A percentile compares a stretch with the other conserved stretches of the same genome.
phyloP scores from a whole-genome alignment of 2,888 invertebrate genomes.

The Icerya purchasi region DNA sequence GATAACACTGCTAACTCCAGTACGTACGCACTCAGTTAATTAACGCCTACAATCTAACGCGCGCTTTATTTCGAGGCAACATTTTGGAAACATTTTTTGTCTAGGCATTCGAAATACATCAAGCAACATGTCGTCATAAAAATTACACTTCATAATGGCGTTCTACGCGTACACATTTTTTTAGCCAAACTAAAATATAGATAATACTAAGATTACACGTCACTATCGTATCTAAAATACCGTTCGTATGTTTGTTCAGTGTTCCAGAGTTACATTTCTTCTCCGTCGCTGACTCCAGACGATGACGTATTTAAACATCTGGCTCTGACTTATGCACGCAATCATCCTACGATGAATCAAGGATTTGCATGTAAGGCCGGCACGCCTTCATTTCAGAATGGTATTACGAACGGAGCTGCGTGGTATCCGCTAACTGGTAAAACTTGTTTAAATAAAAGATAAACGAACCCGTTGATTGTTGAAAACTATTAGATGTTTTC shows the following conservation, averaged over 20 bases:
- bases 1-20: slow-evolving; percentile 87
- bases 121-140: no score
- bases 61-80: no score
- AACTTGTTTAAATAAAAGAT: slow-evolving; percentile 6
- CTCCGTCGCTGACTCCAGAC: slow-evolving; percentile 37
- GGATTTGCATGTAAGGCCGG: slow-evolving; percentile 29
- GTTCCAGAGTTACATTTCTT: slow-evolving; percentile 63
- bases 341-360: slow-evolving; percentile 35
- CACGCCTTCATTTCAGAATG: slow-evolving; percentile 30
- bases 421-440: slow-evolving; percentile 37
- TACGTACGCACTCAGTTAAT: slow-evolving; percentile 34
- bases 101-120: no score
- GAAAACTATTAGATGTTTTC: no score
- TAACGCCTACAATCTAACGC: no score
- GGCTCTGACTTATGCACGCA: slow-evolving; percentile 33
- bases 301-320: slow-evolving; percentile 39
- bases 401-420: slow-evolving; percentile 43
- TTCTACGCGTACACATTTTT: no score
- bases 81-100: no score
- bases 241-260: slow-evolving; percentile 31
- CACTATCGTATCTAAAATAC: not conserved
- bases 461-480: slow-evolving; percentile 5
- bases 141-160: no score
- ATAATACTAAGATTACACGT: no score
- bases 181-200: no score